Evolutionary conservation across 37 sponge, comb jelly and placozoan genomes (phyloP).

Genomic region (Lycopodina hypogea): DNA sequence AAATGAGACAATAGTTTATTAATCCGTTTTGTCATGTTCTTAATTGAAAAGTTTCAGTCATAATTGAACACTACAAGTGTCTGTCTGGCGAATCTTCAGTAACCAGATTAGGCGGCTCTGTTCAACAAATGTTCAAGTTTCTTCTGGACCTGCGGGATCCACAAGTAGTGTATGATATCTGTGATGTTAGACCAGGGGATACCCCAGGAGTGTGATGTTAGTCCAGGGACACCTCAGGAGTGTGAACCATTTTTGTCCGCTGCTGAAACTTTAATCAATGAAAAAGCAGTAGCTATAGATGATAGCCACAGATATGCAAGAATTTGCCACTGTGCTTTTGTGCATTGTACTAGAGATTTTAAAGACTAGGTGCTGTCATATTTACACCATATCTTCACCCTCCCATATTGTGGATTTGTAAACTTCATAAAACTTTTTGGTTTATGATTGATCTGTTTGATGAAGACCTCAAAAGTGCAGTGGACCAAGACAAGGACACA

Average conservation of each 20-base stretch:
- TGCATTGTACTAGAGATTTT: conserved; percentile 12
- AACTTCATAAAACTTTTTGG: too few species aligned
- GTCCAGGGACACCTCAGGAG: background rate
- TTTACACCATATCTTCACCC: too few species aligned
- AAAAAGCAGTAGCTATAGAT: conserved; percentile 19
- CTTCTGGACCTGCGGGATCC: background rate
- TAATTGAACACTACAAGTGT: background rate
- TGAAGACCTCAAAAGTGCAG: too few species aligned
- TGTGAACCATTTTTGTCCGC: background rate
- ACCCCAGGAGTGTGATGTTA: too few species aligned
- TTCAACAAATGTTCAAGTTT: conserved; percentile 4
- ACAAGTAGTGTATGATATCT: conserved; percentile 1
- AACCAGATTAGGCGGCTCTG: background rate
- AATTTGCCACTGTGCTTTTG: conserved; percentile 15
- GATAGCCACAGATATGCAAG: conserved; percentile 40
- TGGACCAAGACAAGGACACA: too few species aligned
- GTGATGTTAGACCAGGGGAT: too few species aligned
- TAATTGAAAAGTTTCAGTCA: background rate
- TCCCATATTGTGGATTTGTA: too few species aligned
- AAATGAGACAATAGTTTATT: background rate
- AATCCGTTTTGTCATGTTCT: background rate
- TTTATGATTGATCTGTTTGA: too few species aligned
- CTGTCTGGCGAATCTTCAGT: background rate
- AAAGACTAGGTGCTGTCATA: conserved; percentile 10
- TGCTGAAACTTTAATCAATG: background rate